Percentiles rank a stretch among this genome's conserved stretches.
Conservation (phyloP, 2,797 vertebrate genomes). For the Muscicapa striata region DNA sequence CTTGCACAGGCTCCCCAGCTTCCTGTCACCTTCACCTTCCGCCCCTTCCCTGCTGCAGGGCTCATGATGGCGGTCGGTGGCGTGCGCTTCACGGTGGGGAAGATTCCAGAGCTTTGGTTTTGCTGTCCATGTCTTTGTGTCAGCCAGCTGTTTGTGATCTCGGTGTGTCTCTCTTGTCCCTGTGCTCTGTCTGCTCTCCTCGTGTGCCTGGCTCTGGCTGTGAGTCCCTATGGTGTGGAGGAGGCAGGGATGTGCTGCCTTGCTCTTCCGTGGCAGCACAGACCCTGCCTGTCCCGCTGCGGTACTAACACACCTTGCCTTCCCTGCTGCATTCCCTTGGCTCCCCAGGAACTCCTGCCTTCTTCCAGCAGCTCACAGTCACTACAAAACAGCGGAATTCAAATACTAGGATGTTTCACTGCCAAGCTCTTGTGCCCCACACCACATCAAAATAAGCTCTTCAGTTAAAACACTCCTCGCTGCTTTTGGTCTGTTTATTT, state of each 20-base stretch:
- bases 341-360: neutral
- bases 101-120: constrained; percentile 39
- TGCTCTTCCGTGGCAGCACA: neutral
- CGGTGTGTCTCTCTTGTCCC: neutral
- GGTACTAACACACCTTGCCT: neutral
- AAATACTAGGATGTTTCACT: neutral
- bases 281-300: neutral
- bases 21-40: neutral
- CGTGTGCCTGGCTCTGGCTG: neutral
- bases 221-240: neutral
- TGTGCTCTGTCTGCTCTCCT: neutral
- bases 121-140: neutral
- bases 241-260: neutral
- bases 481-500: neutral
- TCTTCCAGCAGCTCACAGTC: neutral
- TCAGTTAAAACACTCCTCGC: neutral
- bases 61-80: rapidly evolving
- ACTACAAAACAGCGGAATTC: neutral
- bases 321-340: neutral
- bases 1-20: neutral
- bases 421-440: neutral
- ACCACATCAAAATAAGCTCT: neutral
- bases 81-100: neutral
- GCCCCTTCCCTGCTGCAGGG: neutral
- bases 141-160: neutral